phyloP scores from a whole-genome alignment of 2,113 vertebrate species.

The Pelodiscus sinensis region DNA sequence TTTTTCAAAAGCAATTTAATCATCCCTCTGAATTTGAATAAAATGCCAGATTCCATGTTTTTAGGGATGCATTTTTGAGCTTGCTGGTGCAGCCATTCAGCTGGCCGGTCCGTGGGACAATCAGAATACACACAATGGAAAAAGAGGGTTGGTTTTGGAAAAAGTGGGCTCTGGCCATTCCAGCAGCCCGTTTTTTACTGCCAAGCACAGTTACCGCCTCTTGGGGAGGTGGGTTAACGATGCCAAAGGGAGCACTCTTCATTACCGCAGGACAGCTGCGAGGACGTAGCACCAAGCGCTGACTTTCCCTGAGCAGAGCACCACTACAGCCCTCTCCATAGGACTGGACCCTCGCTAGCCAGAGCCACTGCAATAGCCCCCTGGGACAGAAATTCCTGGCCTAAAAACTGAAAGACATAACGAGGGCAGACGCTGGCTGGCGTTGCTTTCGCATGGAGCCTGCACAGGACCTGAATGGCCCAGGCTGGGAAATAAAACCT shows the following conservation, averaged over 20 bases:
- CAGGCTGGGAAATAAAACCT: too few species aligned
- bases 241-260: not conserved
- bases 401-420: too few species aligned
- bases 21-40: not conserved
- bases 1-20: not conserved
- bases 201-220: not conserved
- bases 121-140: not conserved
- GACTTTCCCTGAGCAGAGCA: too few species aligned
- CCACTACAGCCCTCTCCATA: not conserved
- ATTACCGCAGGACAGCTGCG: not conserved
- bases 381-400: not conserved
- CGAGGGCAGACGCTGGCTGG: not conserved
- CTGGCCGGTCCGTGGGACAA: not conserved
- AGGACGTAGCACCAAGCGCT: too few species aligned
- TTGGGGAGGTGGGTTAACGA: not conserved
- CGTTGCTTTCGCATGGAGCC: too few species aligned
- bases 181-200: not conserved
- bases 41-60: not conserved
- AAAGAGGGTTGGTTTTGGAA: not conserved
- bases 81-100: not conserved
- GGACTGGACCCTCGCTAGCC: not conserved
- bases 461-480: too few species aligned
- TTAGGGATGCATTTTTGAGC: not conserved
- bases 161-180: not conserved
- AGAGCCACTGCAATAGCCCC: not conserved